phyloP scores from a whole-genome alignment of 2,888 invertebrate species.

The Itoplectis maculator region DNA sequence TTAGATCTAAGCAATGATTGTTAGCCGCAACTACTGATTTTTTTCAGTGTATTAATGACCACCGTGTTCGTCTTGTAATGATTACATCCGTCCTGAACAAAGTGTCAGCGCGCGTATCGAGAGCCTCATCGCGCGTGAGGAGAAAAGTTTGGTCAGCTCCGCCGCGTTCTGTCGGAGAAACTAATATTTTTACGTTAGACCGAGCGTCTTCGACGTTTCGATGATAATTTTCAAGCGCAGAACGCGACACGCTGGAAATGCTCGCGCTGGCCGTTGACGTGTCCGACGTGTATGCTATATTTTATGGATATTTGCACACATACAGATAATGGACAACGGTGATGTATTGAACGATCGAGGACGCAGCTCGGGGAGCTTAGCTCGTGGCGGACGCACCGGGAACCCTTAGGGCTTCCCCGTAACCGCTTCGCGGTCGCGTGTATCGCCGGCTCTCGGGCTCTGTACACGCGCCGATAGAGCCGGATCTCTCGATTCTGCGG shows the following conservation, averaged over 20 bases:
- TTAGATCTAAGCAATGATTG: too few species aligned
- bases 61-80: too few species aligned
- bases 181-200: slow-evolving; percentile 49
- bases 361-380: slow-evolving; percentile 41
- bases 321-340: slow-evolving; percentile 7
- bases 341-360: slow-evolving; percentile 49
- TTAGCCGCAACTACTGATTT: too few species aligned
- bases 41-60: too few species aligned
- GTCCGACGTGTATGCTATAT: background rate
- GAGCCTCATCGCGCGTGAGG: background rate
- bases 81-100: background rate
- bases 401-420: slow-evolving; percentile 69
- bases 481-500: slow-evolving; percentile 69
- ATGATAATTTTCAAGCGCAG: slow-evolving; percentile 36
- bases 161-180: slow-evolving; percentile 12
- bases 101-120: background rate
- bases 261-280: background rate
- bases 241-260: slow-evolving; percentile 20
- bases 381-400: slow-evolving; percentile 47
- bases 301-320: background rate
- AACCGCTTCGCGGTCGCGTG: slow-evolving; percentile 63
- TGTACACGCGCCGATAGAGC: slow-evolving; percentile 64
- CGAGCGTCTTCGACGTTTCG: slow-evolving; percentile 2
- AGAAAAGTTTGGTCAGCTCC: background rate
- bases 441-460: slow-evolving; percentile 39